Base-by-base conservation (phyloP, 2,113 vertebrate genomes). In the Pica pica region DNA sequence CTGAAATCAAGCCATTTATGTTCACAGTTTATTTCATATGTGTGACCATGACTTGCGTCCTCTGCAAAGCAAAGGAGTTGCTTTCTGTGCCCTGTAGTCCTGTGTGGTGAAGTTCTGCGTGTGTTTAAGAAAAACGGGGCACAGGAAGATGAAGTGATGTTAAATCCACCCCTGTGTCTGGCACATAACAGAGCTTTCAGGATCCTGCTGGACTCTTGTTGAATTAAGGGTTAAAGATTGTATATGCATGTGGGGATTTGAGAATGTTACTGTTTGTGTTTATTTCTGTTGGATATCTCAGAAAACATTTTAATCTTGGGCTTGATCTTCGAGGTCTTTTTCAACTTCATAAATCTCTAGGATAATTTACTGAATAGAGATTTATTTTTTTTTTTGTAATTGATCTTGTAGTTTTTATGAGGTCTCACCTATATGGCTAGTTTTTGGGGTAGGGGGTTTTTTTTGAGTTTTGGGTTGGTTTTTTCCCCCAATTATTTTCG, bases 361-460 rank as follows among this genome's bases (percentile, higher is more conserved):
- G 5, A 39, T 81, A 69, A 15, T 13, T 67, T 64, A 37, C 8
- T 41, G 21, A 65, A 37, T 41, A 33, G 5, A 22, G 13, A 5
- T 15, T 81, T 87, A n/a, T n/a, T 39, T 39, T 37, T 37, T 37
- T 64, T 69, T 79, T 47, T 57, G 2, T 61, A 61, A 59, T 24
- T 19, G 89, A 22, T 20, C 8, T 20, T 13, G 4, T 50, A 9
- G 8, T 55, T 96, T 93, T 85, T 88, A n/a, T 90, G 71, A 61
- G 31, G 33, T 64, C 13, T 79, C 7, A 3, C 3, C 14, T 77
- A 1, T 42, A 11, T 47, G 55, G 19, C 15, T 83, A 41, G 0
- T 0, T n/a, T 73, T 33, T 9, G 16, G 87, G 21, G 7, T 53
- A 35, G 5, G 4, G 3, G 7, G 3, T 4, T 21, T 33, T 55